Base-by-base conservation (phyloP, 2,888 invertebrate species). In the Latrodectus elegans region DNA sequence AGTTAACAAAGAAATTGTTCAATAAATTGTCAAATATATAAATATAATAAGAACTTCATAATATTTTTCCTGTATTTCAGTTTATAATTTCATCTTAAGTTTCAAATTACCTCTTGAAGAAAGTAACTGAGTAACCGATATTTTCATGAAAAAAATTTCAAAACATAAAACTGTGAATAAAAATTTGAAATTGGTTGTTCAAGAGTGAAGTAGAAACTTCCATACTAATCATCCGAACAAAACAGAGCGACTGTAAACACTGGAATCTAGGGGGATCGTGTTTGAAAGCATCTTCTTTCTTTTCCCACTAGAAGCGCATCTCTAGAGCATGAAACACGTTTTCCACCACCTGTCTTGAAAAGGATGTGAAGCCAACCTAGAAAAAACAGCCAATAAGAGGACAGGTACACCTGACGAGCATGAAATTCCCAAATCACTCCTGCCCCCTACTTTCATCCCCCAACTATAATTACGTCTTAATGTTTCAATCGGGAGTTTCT, bases 341-440 rank as follows among this genome's bases (percentile, higher is more conserved):
- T 75, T 53, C 49, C 53, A 77, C 71, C 76, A 81, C 77, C 76
- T 81, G 86, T 60, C 67, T 67, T 15, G 72, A 87, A 71, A 78
- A 83, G 87, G 87, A 88, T 84, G 76, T 84, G 88, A 83, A 88
- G 72, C 75, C 88, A 88, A 87, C 88, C 88, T 84, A 84, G 88
- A 88, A 88, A 88, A 74, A 60, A 72, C 71, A 75, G 64, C 84
- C 88, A 80, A 80, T 82, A 52, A 78, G 60, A 60, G n/a, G 49
- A 22, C 70, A 68, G 76, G 65, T 80, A 55, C 73, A 85, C 85
- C 75, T 86, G 80, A 76, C 85, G 70, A 65, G 73, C 68, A 26
- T 22, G 76, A 84, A 60, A 60, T 60, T 60, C 60, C 60, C 60
- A 15, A n/a, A 60, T 60, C 60, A 60, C 60, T n/a, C 12, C 14